Conservation (phyloP, 2,113 vertebrate species). For the Lophius piscatorius region DNA sequence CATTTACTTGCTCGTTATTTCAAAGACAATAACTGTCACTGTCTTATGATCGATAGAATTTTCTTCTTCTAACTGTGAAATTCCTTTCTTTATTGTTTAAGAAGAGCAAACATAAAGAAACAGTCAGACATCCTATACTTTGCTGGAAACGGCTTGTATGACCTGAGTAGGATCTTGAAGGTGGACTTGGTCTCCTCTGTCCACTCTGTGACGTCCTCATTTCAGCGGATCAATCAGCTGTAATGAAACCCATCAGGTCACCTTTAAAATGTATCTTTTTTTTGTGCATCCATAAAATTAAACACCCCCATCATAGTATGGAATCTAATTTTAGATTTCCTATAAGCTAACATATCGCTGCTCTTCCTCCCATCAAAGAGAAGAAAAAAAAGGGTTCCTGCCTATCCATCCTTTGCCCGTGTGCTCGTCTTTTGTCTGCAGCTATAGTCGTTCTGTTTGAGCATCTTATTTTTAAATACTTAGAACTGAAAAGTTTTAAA, state of each 20-base stretch:
- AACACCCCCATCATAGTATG: conserved; percentile 73
- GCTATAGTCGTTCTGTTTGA: neutral
- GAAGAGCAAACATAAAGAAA: neutral
- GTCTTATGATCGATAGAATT: too few relatives aligned
- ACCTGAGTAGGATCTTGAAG: conserved; percentile 58
- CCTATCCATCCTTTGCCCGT: conserved; percentile 20
- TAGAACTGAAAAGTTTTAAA: conserved; percentile 32
- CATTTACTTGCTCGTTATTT: too few relatives aligned
- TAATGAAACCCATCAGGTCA: conserved; percentile 83
- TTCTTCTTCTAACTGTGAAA: neutral
- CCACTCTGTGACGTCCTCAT: conserved; percentile 75
- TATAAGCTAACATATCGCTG: conserved; percentile 73
- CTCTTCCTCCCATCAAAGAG: conserved; percentile 16
- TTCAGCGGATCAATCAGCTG: conserved; percentile 80
- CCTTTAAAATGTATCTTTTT: conserved; percentile 79
- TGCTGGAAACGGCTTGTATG: conserved; percentile 46
- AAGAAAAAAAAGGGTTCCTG: neutral
- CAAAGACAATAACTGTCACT: too few relatives aligned
- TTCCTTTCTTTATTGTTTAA: neutral
- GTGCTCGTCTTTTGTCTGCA: neutral
- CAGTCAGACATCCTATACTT: too few relatives aligned
- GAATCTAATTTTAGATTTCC: conserved; percentile 77
- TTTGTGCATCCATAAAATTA: conserved; percentile 77
- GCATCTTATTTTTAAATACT: neutral
- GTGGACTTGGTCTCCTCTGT: conserved; percentile 72